These are phyloP conservation scores for Corvus hawaiiensis DNA, from an alignment of 2,113 vertebrate species.

Conservation along the genomic window DNA sequence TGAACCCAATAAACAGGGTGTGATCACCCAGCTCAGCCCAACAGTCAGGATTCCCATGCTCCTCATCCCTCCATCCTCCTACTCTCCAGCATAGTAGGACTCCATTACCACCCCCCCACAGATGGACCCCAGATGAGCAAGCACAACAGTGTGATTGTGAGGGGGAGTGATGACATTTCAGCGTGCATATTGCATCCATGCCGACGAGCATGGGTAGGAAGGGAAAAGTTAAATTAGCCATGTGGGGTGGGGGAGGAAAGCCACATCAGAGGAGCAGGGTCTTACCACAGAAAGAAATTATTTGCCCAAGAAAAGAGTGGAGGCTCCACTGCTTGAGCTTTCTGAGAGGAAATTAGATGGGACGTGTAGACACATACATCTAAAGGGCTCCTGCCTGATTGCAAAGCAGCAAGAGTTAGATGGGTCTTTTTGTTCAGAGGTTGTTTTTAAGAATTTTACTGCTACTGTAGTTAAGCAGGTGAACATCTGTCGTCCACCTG, in stretches of 20 bases:
- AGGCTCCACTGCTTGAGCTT: not conserved
- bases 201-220: not conserved
- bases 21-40: not conserved
- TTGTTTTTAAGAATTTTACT: not conserved
- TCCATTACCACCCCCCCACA: not conserved
- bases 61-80: not conserved
- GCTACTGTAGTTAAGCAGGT: conserved; percentile 39
- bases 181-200: not conserved
- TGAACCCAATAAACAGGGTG: not conserved
- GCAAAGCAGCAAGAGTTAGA: not conserved
- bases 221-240: conserved; percentile 26
- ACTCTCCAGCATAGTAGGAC: not conserved
- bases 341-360: conserved; percentile 16
- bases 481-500: conserved; percentile 45
- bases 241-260: not conserved
- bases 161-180: not conserved
- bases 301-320: not conserved
- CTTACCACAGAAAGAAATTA: not conserved
- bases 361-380: not conserved
- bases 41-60: not conserved
- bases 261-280: not conserved
- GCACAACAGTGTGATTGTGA: not conserved
- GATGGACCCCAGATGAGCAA: conserved; percentile 40
- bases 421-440: not conserved
- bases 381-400: not conserved